phyloP scores from a whole-genome alignment of 2,797 vertebrate species.

The Cuniculus paca region DNA sequence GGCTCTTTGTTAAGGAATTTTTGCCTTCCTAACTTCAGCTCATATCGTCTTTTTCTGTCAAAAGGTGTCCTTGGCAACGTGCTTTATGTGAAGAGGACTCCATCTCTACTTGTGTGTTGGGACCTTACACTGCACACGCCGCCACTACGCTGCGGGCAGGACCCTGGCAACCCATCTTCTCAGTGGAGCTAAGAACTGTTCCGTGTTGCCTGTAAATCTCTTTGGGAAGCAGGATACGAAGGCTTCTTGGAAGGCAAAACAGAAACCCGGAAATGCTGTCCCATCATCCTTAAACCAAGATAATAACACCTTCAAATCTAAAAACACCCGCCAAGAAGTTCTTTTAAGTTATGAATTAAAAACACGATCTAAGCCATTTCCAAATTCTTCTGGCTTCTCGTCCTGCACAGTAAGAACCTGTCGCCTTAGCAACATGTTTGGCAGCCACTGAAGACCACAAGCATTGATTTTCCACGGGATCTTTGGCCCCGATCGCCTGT shows the following conservation, averaged over 20 bases:
- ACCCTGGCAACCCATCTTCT: not conserved
- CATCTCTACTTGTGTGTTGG: accelerated
- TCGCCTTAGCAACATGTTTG: slow-evolving; percentile 52
- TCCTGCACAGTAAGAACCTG: not conserved
- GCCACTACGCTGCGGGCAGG: accelerated
- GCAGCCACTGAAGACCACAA: not conserved
- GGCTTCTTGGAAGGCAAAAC: not conserved
- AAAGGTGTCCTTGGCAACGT: not conserved
- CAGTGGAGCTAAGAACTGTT: not conserved
- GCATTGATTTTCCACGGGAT: not conserved
- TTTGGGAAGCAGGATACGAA: not conserved
- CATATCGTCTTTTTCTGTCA: not conserved
- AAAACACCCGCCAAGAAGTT: not conserved
- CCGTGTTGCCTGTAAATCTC: accelerated
- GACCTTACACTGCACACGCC: accelerated
- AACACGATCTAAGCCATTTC: not conserved
- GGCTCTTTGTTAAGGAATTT: not conserved
- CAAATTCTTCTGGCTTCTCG: not conserved
- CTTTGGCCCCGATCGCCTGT: not conserved
- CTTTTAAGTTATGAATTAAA: not conserved
- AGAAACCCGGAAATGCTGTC: not conserved
- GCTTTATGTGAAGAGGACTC: not conserved
- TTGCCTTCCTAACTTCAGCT: not conserved
- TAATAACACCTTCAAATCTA: not conserved
- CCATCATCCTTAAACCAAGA: not conserved